These are phyloP conservation scores for Chironomus tepperi DNA, from an alignment of 1,140 invertebrate species.

Conservation along the genomic window DNA sequence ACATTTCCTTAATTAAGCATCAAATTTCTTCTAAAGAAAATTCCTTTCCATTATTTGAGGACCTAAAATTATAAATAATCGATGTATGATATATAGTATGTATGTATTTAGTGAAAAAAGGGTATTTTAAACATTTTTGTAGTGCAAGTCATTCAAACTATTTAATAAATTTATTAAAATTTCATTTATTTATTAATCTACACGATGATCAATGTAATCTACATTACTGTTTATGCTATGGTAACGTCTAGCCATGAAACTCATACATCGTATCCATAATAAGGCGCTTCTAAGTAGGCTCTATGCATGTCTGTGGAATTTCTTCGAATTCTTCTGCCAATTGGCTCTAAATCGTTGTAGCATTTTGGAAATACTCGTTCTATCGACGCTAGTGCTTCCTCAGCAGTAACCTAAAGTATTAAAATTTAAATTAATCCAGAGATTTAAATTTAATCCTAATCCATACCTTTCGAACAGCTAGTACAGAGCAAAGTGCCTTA, in stretches of 20 bases:
- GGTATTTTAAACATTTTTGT: no score
- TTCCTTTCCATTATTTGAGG: not conserved
- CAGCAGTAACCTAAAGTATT: conserved; percentile 44
- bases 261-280: conserved; percentile 66
- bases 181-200: no score
- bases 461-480: conserved; percentile 66
- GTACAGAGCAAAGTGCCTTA: conserved; percentile 74
- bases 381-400: conserved; percentile 66
- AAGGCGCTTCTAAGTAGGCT: conserved; percentile 65
- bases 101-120: no score
- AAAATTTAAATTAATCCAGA: no score
- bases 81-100: no score
- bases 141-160: no score
- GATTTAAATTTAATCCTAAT: no score
- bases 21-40: not conserved
- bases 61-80: no score
- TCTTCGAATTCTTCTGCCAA: conserved; percentile 72
- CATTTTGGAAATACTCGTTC: conserved; percentile 86
- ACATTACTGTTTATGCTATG: no score
- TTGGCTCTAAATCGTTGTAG: conserved; percentile 87
- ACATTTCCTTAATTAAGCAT: conserved; percentile 18
- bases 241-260: no score
- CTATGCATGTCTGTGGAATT: conserved; percentile 67
- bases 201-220: no score
- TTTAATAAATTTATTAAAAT: no score